Evolutionary conservation across 2,797 vertebrate species (phyloP).

Genomic region (Brachyalestes nurse): DNA sequence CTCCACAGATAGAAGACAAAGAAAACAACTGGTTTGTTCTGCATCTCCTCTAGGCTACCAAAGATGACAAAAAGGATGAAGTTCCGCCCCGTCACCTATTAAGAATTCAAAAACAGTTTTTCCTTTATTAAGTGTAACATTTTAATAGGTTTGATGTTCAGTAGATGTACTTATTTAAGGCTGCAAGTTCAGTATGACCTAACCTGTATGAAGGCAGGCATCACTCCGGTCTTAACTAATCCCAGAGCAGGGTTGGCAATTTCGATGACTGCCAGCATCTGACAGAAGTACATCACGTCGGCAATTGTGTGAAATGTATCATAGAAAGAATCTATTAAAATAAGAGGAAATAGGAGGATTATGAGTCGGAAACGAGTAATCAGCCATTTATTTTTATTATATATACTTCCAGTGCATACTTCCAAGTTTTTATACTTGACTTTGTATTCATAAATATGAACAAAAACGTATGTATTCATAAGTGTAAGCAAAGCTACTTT

Average conservation of each 20-base stretch:
- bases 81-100: conserved; percentile 90
- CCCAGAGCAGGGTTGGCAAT: conserved; percentile 90
- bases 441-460: too few relatives aligned
- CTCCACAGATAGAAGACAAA: conserved; percentile 96
- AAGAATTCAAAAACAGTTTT: background rate
- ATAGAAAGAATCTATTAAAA: conserved; percentile 88
- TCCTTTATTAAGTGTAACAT: background rate
- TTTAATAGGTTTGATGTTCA: background rate
- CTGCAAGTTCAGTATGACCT: background rate
- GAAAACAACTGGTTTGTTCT: conserved; percentile 91
- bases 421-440: too few relatives aligned
- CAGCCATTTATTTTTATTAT: too few relatives aligned
- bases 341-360: conserved; percentile 27
- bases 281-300: conserved; percentile 97
- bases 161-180: background rate
- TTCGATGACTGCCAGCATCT: conserved; percentile 89
- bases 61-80: conserved; percentile 93
- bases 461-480: too few relatives aligned
- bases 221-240: conserved; percentile 83
- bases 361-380: background rate
- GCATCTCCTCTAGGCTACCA: conserved; percentile 92
- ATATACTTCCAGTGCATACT: too few relatives aligned
- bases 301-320: conserved; percentile 92
- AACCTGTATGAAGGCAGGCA: conserved; percentile 87
- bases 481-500: too few relatives aligned